Conservation (phyloP, 2,797 vertebrate genomes). For the Mus spretus region DNA sequence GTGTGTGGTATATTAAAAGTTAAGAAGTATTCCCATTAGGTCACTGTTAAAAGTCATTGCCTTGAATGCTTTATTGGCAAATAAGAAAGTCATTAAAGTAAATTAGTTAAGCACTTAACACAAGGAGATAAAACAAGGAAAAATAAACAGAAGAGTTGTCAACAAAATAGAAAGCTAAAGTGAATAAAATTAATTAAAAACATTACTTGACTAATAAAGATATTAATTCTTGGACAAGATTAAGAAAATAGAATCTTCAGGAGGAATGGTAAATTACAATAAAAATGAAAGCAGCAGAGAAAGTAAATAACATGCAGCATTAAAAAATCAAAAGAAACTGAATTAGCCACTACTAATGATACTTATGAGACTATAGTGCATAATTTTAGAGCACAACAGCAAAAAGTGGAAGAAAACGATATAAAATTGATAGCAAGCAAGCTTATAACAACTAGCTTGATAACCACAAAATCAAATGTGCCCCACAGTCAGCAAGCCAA, state of each 20-base stretch:
- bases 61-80: conserved; percentile 47
- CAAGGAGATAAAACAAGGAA: conserved; percentile 26
- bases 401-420: conserved; percentile 21
- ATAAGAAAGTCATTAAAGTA: conserved; percentile 24
- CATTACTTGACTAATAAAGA: background rate
- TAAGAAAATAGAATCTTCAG: conserved; percentile 24
- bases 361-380: background rate
- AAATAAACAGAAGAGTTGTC: conserved; percentile 11
- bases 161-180: conserved; percentile 4
- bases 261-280: background rate
- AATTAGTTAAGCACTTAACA: conserved; percentile 14
- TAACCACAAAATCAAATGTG: conserved; percentile 17
- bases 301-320: background rate
- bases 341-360: conserved; percentile 26
- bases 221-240: background rate
- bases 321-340: conserved; percentile 8
- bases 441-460: background rate
- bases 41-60: background rate
- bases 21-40: background rate
- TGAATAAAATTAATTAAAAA: conserved; percentile 43
- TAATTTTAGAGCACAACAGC: background rate
- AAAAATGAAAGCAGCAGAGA: background rate
- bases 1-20: background rate
- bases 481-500: background rate
- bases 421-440: conserved; percentile 2